Conservation (phyloP, 2,113 vertebrate genomes). For the Epinephelus lanceolatus region DNA sequence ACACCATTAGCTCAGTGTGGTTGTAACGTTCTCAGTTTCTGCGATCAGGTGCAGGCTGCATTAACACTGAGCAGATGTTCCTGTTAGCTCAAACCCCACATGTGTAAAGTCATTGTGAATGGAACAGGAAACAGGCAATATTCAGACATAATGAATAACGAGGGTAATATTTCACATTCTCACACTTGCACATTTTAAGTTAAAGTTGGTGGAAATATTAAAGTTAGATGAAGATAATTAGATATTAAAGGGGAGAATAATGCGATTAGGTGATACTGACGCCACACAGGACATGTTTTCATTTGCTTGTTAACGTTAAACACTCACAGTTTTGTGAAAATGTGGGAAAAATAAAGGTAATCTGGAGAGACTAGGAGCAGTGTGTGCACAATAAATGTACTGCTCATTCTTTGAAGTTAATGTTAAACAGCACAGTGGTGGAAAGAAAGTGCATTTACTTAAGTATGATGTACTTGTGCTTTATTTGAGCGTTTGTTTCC, state of each 20-base stretch:
- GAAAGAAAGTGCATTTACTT: neutral
- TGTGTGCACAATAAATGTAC: neutral
- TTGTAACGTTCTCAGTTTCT: constrained; percentile 39
- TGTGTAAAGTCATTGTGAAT: constrained; percentile 52
- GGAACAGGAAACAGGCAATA: constrained; percentile 27
- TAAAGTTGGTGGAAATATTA: constrained; percentile 2
- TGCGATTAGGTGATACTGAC: neutral
- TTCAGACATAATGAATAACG: constrained; percentile 21
- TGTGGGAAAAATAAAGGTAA: neutral
- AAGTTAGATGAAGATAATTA: constrained; percentile 10
- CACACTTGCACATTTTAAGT: neutral
- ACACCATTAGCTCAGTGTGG: constrained; percentile 47
- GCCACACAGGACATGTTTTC: neutral
- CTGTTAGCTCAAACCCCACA: constrained; percentile 56
- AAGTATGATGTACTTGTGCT: neutral
- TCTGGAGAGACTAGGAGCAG: neutral
- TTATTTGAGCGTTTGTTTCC: neutral
- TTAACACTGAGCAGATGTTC: constrained; percentile 76
- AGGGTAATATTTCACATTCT: constrained; percentile 20
- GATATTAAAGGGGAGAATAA: neutral
- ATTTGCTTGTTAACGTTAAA: neutral
- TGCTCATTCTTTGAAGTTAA: neutral
- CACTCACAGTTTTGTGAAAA: neutral
- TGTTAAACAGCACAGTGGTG: neutral
- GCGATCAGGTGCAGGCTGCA: constrained; percentile 59